A percentile compares a stretch with the other conserved stretches of the same genome.
Evolutionary conservation across 2,888 invertebrate genomes (phyloP).

Genomic region (Slavum lentiscoides): DNA sequence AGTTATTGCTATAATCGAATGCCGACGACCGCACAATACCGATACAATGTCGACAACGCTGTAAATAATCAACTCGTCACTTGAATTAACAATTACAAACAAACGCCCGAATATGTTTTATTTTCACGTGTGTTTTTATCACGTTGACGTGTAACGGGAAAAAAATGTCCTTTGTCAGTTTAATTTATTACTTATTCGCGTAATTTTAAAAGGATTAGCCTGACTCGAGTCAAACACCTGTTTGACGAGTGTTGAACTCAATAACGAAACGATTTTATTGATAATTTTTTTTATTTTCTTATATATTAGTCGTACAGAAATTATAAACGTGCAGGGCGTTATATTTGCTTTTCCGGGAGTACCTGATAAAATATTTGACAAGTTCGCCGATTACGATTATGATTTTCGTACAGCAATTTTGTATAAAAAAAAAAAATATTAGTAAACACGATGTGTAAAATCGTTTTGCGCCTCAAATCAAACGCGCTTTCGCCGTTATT

Average conservation of each 20-base stretch:
- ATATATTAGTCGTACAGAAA: not conserved
- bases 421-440: slow-evolving; percentile 1
- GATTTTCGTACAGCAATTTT: not conserved
- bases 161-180: not conserved
- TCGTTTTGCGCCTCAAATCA: not conserved
- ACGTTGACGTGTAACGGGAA: not conserved
- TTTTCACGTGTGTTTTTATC: not conserved
- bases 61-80: no score
- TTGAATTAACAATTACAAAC: not conserved
- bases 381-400: not conserved
- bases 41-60: no score
- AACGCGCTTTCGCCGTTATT: not conserved
- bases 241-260: slow-evolving; percentile 3
- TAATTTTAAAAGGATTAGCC: not conserved
- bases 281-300: not conserved
- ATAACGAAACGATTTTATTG: not conserved
- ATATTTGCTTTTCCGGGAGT: not conserved
- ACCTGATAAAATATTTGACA: slow-evolving; percentile 4
- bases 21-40: no score
- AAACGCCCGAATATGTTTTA: not conserved
- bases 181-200: not conserved
- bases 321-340: not conserved
- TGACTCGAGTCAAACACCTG: not conserved
- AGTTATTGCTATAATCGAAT: no score
- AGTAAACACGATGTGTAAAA: slow-evolving; percentile 11